These are phyloP conservation scores for Drosophila navojoa DNA, from an alignment of 1,140 invertebrate genomes.

Conservation along the genomic window DNA sequence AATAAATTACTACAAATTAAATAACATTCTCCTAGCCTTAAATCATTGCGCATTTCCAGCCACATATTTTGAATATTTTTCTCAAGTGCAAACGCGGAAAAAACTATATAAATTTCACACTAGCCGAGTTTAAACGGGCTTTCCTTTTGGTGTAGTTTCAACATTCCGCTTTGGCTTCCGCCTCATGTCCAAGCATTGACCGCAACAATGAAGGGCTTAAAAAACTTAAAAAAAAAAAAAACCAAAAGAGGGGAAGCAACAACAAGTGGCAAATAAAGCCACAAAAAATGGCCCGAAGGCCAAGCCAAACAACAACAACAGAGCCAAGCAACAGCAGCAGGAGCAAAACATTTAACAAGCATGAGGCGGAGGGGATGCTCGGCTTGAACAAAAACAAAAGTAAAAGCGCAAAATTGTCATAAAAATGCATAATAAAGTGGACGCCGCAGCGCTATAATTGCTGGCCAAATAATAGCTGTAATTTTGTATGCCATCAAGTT, in stretches of 20 bases:
- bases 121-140: neutral
- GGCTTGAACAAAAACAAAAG: slow-evolving; percentile 14
- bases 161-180: slow-evolving; percentile 45
- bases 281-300: slow-evolving; percentile 49
- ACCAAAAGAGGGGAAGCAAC: slow-evolving; percentile 31
- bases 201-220: slow-evolving; percentile 40
- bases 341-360: slow-evolving; percentile 40
- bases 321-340: slow-evolving; percentile 19
- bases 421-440: slow-evolving; percentile 72
- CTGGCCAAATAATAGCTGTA: slow-evolving; percentile 74
- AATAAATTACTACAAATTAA: neutral
- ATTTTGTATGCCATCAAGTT: slow-evolving; percentile 78
- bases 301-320: slow-evolving; percentile 21
- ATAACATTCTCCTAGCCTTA: neutral
- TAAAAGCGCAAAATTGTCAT: slow-evolving; percentile 58
- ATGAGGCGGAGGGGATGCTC: neutral
- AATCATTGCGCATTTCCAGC: neutral
- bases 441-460: slow-evolving; percentile 54
- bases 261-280: slow-evolving; percentile 2
- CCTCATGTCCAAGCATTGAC: slow-evolving; percentile 40
- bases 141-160: slow-evolving; percentile 21
- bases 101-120: neutral
- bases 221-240: neutral
- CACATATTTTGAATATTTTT: neutral
- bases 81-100: neutral